Evolutionary conservation across 2,113 vertebrate genomes (phyloP).

Genomic region (Egretta garzetta): DNA sequence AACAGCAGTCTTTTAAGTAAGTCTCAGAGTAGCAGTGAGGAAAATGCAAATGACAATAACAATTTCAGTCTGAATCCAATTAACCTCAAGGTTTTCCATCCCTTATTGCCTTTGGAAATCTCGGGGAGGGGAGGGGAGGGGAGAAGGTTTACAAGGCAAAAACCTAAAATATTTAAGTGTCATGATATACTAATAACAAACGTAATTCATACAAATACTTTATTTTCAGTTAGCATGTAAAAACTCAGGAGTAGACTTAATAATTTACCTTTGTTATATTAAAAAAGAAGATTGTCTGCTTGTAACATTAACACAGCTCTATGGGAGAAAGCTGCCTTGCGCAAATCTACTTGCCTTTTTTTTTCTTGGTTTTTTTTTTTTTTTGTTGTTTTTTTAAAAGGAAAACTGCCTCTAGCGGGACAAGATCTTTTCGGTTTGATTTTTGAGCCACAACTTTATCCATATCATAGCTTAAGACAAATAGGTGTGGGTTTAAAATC

Average conservation of each 20-base stretch:
- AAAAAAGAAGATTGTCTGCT: constrained; percentile 78
- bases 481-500: constrained; percentile 70
- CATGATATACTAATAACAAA: constrained; percentile 17
- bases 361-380: neutral
- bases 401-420: constrained; percentile 49
- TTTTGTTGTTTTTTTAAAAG: neutral
- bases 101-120: constrained; percentile 40
- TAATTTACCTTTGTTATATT: constrained; percentile 63
- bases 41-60: neutral
- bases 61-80: neutral
- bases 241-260: constrained; percentile 50
- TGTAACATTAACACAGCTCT: constrained; percentile 64
- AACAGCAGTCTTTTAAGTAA: constrained; percentile 1
- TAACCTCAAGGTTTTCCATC: constrained; percentile 4
- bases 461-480: constrained; percentile 76
- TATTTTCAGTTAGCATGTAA: constrained; percentile 63
- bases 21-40: neutral
- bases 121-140: neutral
- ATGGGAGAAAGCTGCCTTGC: constrained; percentile 74
- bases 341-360: constrained; percentile 47
- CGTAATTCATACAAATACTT: constrained; percentile 39
- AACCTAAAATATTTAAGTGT: neutral
- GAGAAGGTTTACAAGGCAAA: neutral
- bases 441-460: constrained; percentile 62
- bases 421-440: constrained; percentile 38